phyloP scores from a whole-genome alignment of 1,140 invertebrate species.

The Dysdera silvatica region DNA sequence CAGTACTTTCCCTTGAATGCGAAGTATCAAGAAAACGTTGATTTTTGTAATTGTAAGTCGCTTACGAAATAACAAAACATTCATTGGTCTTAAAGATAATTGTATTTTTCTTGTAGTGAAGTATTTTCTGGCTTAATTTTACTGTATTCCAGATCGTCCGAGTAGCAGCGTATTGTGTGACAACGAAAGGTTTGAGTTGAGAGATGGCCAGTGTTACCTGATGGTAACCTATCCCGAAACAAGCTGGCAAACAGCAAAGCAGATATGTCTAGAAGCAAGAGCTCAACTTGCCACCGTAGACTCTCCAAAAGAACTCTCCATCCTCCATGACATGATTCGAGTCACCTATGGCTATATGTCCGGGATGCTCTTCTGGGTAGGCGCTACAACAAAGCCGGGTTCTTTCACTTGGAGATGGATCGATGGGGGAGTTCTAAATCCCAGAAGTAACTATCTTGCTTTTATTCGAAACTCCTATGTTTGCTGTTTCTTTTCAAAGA shows the following conservation, averaged over 20 bases:
- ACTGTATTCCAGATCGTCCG: slow-evolving; percentile 27
- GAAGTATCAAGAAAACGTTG: too few relatives aligned
- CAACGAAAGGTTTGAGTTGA: slow-evolving; percentile 27
- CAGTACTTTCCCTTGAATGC: too few relatives aligned
- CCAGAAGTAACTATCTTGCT: slow-evolving; percentile 50
- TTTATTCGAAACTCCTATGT: too few relatives aligned
- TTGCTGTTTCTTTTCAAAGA: too few relatives aligned
- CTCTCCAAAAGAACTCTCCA: slow-evolving; percentile 44
- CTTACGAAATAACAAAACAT: too few relatives aligned
- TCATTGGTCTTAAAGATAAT: too few relatives aligned
- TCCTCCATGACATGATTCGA: slow-evolving; percentile 56
- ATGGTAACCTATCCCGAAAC: slow-evolving; percentile 63
- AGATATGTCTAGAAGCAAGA: slow-evolving; percentile 59
- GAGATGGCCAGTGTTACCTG: slow-evolving; percentile 52
- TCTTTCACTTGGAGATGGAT: slow-evolving; percentile 50
- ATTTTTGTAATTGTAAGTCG: too few relatives aligned
- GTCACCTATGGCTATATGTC: slow-evolving; percentile 58
- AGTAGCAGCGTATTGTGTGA: slow-evolving; percentile 34
- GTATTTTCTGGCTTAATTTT: too few relatives aligned
- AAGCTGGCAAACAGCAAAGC: slow-evolving; percentile 61
- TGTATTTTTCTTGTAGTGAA: too few relatives aligned
- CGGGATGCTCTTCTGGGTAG: slow-evolving; percentile 60
- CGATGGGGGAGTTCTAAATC: slow-evolving; percentile 50
- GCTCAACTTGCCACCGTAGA: slow-evolving; percentile 29
- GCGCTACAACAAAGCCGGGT: slow-evolving; percentile 41